phyloP scores from a whole-genome alignment of 2,797 vertebrate genomes.

The Cephalopachus bancanus region DNA sequence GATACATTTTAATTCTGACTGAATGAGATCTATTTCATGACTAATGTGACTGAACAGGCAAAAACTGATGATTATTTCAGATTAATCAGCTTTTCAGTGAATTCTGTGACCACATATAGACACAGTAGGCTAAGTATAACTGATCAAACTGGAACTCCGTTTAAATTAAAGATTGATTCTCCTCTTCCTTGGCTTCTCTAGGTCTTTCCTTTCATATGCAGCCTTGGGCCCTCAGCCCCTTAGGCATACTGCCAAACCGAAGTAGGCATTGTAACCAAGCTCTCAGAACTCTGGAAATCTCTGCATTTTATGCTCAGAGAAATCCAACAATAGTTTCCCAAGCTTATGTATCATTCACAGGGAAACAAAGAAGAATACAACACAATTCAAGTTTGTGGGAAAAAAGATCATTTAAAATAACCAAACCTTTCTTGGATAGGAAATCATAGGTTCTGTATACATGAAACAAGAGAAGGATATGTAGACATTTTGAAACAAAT shows the following conservation, averaged over 20 bases:
- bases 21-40: slow-evolving; percentile 61
- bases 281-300: slow-evolving; percentile 61
- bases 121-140: slow-evolving; percentile 49
- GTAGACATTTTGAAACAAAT: slow-evolving; percentile 51
- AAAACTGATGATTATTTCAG: slow-evolving; percentile 56
- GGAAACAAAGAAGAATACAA: slow-evolving; percentile 51
- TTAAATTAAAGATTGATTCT: slow-evolving; percentile 56
- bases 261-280: slow-evolving; percentile 58
- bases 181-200: slow-evolving; percentile 52
- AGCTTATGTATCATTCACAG: slow-evolving; percentile 69
- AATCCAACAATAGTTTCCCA: slow-evolving; percentile 71
- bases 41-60: slow-evolving; percentile 56
- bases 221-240: slow-evolving; percentile 2
- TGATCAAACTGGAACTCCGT: slow-evolving; percentile 43
- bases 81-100: slow-evolving; percentile 67
- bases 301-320: slow-evolving; percentile 64
- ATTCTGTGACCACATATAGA: slow-evolving; percentile 60
- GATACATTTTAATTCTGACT: slow-evolving; percentile 59
- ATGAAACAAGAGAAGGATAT: slow-evolving; percentile 18
- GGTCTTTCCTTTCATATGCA: slow-evolving; percentile 71
- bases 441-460: slow-evolving; percentile 13
- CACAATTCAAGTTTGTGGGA: slow-evolving; percentile 36
- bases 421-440: slow-evolving; percentile 42
- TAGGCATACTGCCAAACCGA: slow-evolving; percentile 17
- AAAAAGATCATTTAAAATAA: slow-evolving; percentile 62